Percentiles rank a stretch among this genome's conserved stretches.
phyloP scores from a whole-genome alignment of 2,113 vertebrate genomes.

The Hystrix brachyura region DNA sequence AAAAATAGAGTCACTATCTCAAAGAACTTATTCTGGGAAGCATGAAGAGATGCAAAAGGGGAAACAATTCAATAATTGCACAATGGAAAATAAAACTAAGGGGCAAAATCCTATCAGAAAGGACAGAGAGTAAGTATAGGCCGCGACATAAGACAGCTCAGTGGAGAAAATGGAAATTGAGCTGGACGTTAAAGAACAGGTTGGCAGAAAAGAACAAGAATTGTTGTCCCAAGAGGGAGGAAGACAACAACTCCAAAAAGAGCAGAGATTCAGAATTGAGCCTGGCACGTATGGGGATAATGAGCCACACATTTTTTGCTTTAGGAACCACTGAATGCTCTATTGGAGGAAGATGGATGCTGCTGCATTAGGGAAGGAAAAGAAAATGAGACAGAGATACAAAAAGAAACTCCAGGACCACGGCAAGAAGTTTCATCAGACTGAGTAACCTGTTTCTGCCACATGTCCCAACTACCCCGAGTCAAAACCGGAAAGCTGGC shows the following conservation, averaged over 20 bases:
- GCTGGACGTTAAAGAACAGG: not conserved
- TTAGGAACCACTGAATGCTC: not conserved
- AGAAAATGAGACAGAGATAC: not conserved
- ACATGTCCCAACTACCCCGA: not conserved
- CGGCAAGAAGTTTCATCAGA: not conserved
- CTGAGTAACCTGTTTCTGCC: not conserved
- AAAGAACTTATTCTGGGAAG: not conserved
- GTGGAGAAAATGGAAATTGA: not conserved
- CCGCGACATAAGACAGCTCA: not conserved
- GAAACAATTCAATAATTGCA: not conserved
- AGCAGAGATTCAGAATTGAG: not conserved
- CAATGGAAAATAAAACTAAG: conserved; percentile 17
- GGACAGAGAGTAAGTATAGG: not conserved
- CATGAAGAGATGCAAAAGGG: not conserved
- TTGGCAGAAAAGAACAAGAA: conserved; percentile 38
- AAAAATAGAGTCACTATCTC: not conserved
- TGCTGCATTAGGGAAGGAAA: not conserved
- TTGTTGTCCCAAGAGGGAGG: not conserved
- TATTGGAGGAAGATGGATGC: not conserved
- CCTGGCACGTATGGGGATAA: not conserved
- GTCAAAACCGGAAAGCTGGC: not conserved
- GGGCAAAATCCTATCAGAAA: conserved; percentile 23
- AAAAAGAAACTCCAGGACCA: not conserved
- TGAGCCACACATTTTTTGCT: not conserved
- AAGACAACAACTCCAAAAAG: not conserved